Evolutionary conservation across 2,113 vertebrate species (phyloP).

Genomic region (Zosterops pallidus): DNA sequence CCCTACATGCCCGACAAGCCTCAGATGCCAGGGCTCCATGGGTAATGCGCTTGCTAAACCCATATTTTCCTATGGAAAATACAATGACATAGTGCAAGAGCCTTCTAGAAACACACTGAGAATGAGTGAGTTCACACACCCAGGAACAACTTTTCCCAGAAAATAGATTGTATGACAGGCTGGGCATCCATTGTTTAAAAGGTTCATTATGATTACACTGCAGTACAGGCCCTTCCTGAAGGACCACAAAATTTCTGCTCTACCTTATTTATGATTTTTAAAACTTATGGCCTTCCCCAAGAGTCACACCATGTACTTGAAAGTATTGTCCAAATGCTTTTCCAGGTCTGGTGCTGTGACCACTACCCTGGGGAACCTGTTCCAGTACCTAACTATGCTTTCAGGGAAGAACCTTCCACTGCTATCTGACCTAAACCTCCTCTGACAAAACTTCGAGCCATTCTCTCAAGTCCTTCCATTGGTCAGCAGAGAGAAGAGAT

Average conservation of each 20-base stretch:
- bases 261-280: not conserved
- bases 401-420: not conserved
- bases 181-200: rapidly evolving
- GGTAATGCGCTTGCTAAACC: not conserved
- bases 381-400: rapidly evolving
- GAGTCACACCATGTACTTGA: not conserved
- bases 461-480: not conserved
- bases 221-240: not conserved
- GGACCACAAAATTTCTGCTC: not conserved
- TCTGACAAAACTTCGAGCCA: not conserved
- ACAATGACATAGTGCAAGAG: not conserved
- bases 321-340: not conserved
- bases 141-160: not conserved
- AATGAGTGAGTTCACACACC: rapidly evolving
- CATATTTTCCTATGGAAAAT: not conserved
- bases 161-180: rapidly evolving
- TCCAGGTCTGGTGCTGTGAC: not conserved
- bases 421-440: too few relatives aligned
- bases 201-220: not conserved
- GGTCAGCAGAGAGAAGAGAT: not conserved
- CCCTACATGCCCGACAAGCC: rapidly evolving
- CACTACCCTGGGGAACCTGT: not conserved
- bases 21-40: rapidly evolving
- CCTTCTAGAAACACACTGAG: not conserved
- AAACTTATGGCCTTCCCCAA: not conserved